These are phyloP conservation scores for Apocheima hispidaria DNA, from an alignment of 2,888 invertebrate genomes.

Conservation along the genomic window DNA sequence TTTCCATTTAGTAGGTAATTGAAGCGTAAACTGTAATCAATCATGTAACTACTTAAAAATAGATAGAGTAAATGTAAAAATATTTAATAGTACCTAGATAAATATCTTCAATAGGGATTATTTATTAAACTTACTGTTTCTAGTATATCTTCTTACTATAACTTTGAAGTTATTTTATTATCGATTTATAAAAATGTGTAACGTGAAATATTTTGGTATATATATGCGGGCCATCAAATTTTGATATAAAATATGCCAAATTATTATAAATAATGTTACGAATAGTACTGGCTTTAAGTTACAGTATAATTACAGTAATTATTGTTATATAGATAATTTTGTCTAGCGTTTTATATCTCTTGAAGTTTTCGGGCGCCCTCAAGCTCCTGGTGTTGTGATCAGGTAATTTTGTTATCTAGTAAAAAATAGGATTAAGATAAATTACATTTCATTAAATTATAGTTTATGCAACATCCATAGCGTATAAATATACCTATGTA, in stretches of 20 bases:
- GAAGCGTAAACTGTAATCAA: constrained; percentile 67
- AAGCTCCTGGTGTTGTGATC: constrained; percentile 49
- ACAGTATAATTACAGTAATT: constrained; percentile 44
- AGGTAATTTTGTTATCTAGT: constrained; percentile 45
- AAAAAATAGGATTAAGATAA: constrained; percentile 43
- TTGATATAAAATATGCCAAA: constrained; percentile 72
- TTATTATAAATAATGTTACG: constrained; percentile 60
- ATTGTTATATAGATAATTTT: constrained; percentile 39
- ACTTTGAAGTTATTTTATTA: constrained; percentile 68
- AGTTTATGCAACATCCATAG: constrained; percentile 56
- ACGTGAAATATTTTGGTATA: constrained; percentile 62
- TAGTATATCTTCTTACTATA: constrained; percentile 56
- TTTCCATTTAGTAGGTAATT: constrained; percentile 66
- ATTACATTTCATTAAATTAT: constrained; percentile 52
- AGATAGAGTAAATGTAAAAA: constrained; percentile 76
- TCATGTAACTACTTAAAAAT: constrained; percentile 65
- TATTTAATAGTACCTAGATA: constrained; percentile 63
- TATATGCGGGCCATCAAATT: constrained; percentile 63
- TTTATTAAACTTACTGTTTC: constrained; percentile 65
- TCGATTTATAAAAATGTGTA: constrained; percentile 57
- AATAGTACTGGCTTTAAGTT: constrained; percentile 57
- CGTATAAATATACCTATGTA: constrained; percentile 65
- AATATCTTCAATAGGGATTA: constrained; percentile 67
- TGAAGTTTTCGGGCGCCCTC: constrained; percentile 25
- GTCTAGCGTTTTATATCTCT: constrained; percentile 28